phyloP scores from a whole-genome alignment of 35 echinoderm and acorn worm species.

The Strongylocentrotus purpuratus region DNA sequence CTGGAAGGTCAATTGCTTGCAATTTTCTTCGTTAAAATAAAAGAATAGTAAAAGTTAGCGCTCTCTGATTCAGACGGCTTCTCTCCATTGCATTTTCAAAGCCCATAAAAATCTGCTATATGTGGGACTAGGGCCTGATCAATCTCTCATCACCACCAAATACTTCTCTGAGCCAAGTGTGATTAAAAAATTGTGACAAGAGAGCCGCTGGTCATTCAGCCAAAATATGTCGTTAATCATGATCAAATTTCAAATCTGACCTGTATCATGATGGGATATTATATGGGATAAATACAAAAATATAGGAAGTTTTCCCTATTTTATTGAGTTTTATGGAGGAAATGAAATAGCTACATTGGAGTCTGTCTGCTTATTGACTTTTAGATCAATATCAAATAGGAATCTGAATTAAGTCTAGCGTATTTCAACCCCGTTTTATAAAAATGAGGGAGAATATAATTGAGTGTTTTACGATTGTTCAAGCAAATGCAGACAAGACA shows the following conservation, averaged over 20 bases:
- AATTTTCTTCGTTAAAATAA: background rate
- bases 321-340: background rate
- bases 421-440: background rate
- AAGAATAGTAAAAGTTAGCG: background rate
- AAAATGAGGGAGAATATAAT: no score
- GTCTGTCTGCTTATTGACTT: background rate
- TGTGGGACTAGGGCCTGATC: background rate
- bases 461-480: no score
- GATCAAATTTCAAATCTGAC: constrained; percentile 29
- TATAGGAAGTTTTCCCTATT: background rate
- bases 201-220: constrained; percentile 36
- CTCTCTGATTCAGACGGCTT: background rate
- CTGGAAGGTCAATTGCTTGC: background rate
- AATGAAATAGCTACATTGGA: background rate
- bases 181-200: constrained; percentile 28
- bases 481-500: no score
- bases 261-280: background rate
- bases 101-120: constrained; percentile 1
- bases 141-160: constrained; percentile 1
- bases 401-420: background rate
- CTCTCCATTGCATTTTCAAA: background rate
- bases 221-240: constrained; percentile 30
- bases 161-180: constrained; percentile 5
- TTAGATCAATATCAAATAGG: background rate
- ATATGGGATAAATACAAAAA: background rate